Evolutionary conservation across 2,113 vertebrate genomes (phyloP).

Genomic region (Menidia beryllina): DNA sequence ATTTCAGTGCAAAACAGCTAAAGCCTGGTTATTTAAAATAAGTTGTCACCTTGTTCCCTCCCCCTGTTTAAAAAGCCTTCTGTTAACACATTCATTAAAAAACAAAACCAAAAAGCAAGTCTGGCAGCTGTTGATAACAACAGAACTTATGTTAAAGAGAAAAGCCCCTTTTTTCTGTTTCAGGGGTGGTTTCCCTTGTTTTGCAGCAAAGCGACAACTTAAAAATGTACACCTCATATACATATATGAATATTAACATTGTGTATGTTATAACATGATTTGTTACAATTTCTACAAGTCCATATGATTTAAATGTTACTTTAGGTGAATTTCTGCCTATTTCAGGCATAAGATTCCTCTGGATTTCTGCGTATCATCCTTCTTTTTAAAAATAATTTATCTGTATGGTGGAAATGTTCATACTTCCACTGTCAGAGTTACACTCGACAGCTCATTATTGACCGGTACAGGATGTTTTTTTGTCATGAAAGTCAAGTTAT

Average conservation of each 20-base stretch:
- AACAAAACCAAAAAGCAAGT: conserved; percentile 44
- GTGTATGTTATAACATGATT: conserved; percentile 44
- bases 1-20: conserved; percentile 77
- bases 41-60: conserved; percentile 2
- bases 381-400: neutral
- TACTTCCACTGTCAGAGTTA: neutral
- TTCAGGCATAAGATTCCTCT: conserved; percentile 15
- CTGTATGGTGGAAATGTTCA: conserved; percentile 6
- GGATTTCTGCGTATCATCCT: conserved; percentile 38
- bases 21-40: conserved; percentile 66
- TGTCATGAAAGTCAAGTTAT: conserved; percentile 5
- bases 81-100: conserved; percentile 64
- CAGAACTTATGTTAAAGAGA: conserved; percentile 36
- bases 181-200: conserved; percentile 29
- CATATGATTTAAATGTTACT: conserved; percentile 42
- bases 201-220: conserved; percentile 56
- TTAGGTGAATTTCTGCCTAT: conserved; percentile 29
- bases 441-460: neutral
- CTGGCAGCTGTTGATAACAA: conserved; percentile 52
- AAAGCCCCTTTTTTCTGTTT: conserved; percentile 22
- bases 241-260: conserved; percentile 60
- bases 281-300: conserved; percentile 61
- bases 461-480: neutral
- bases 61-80: conserved; percentile 50
- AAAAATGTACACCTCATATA: conserved; percentile 58